Evolutionary conservation across 1,140 invertebrate genomes (phyloP).

Genomic region (Papilio polytes): DNA sequence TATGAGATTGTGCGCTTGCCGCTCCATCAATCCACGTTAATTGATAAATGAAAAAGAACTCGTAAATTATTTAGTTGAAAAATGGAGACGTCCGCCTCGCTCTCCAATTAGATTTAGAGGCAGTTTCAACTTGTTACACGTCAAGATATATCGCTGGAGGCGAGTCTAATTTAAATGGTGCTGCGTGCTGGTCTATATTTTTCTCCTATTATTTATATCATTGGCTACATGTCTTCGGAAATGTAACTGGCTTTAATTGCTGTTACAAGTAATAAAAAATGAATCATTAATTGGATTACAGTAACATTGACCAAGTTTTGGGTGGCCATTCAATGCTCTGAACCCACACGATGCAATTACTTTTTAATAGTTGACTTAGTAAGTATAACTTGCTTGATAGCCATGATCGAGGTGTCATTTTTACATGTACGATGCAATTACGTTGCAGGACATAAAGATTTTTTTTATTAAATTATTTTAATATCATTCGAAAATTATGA

Average conservation of each 20-base stretch:
- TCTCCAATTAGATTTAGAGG: conserved; percentile 36
- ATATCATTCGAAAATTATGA: background rate
- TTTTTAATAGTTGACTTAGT: background rate
- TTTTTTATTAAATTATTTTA: no score
- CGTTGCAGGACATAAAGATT: background rate
- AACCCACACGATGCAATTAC: background rate
- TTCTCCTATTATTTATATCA: conserved; percentile 2
- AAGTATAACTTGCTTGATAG: background rate
- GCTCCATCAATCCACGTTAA: conserved; percentile 31
- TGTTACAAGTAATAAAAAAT: conserved; percentile 1
- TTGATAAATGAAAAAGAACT: conserved; percentile 36
- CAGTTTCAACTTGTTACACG: conserved; percentile 19
- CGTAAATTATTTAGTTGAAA: conserved; percentile 40
- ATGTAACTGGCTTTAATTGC: conserved; percentile 2
- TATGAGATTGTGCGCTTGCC: conserved; percentile 43
- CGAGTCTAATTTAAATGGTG: conserved; percentile 23
- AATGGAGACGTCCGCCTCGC: conserved; percentile 25
- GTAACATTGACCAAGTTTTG: background rate
- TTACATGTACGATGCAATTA: background rate
- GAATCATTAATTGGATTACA: background rate
- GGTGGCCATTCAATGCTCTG: background rate
- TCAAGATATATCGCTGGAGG: conserved; percentile 23
- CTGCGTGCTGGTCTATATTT: background rate
- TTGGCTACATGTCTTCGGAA: background rate
- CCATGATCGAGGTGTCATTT: background rate